Percentiles rank a stretch among this genome's conserved stretches.
phyloP scores from a whole-genome alignment of 2,113 vertebrate genomes.

The Podiceps cristatus region DNA sequence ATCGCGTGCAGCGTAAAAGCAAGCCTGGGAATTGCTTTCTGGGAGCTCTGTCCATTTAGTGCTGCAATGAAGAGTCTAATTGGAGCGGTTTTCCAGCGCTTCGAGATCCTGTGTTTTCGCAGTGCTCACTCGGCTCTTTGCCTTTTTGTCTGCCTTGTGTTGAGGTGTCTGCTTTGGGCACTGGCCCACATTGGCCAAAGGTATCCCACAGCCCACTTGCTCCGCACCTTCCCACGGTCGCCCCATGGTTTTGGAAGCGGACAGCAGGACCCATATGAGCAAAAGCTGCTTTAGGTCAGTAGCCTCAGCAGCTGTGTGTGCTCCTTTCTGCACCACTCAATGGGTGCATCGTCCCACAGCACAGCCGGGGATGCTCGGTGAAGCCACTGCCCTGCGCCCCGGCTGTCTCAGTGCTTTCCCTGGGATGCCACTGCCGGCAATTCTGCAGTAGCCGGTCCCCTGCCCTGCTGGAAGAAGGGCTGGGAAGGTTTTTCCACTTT shows the following conservation, averaged over 20 bases:
- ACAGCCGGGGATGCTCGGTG: neutral
- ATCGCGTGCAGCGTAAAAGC: neutral
- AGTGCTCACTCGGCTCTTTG: fast-evolving
- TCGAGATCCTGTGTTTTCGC: fast-evolving
- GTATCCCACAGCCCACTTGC: fast-evolving
- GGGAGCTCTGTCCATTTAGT: conserved; percentile 47
- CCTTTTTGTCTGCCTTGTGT: neutral
- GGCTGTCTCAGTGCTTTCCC: neutral
- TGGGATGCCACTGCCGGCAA: neutral
- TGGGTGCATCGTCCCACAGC: fast-evolving
- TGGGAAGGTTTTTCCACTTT: neutral
- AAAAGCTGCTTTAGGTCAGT: neutral
- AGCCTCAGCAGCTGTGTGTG: fast-evolving
- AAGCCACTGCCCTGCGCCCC: neutral
- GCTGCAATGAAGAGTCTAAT: neutral
- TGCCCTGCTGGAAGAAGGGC: neutral
- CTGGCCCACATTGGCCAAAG: fast-evolving
- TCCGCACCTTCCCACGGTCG: neutral
- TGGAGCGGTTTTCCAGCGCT: neutral
- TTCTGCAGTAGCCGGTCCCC: fast-evolving
- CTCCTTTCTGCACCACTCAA: neutral
- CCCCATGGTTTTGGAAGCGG: neutral
- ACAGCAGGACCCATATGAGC: neutral
- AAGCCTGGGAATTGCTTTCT: conserved; percentile 23
- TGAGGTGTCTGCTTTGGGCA: fast-evolving